These are phyloP conservation scores for Coreoperca whiteheadi DNA, from an alignment of 2,113 vertebrate species.

Conservation along the genomic window DNA sequence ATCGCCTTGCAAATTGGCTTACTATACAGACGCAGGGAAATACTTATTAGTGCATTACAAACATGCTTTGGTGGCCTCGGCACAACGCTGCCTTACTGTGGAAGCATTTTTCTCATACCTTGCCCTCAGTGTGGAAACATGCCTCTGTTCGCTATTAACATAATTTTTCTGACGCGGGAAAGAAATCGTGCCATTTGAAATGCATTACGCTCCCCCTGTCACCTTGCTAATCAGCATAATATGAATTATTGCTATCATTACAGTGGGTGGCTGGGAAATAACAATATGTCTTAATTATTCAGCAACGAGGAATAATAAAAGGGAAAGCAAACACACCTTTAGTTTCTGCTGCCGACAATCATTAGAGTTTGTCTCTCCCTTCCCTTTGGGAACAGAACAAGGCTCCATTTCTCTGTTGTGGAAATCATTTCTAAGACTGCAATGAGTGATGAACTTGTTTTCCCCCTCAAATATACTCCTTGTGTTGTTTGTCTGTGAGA, in stretches of 20 bases:
- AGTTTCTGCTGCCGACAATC: conserved; percentile 60
- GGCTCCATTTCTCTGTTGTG: neutral
- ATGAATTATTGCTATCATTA: conserved; percentile 78
- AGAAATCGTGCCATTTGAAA: conserved; percentile 44
- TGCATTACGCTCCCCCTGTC: conserved; percentile 43
- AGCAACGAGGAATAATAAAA: conserved; percentile 66
- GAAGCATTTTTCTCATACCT: conserved; percentile 19
- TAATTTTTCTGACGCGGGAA: conserved; percentile 45
- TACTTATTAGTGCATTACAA: conserved; percentile 42
- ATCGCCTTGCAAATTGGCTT: conserved; percentile 47
- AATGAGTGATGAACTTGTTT: conserved; percentile 50
- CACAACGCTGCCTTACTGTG: neutral
- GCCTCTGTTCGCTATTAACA: conserved; percentile 36
- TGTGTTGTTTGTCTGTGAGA: conserved; percentile 26
- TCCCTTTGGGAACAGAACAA: conserved; percentile 14
- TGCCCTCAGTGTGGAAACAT: conserved; percentile 37
- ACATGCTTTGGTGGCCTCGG: conserved; percentile 16
- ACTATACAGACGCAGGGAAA: conserved; percentile 22
- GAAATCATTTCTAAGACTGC: conserved; percentile 32
- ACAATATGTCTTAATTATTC: conserved; percentile 78
- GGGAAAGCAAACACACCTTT: conserved; percentile 66
- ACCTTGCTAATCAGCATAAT: conserved; percentile 71
- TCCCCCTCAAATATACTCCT: neutral
- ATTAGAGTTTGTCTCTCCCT: conserved; percentile 49
- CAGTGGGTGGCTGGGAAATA: conserved; percentile 63